Evolutionary conservation across 2,797 vertebrate genomes (phyloP), one percentile per base, ranked within the genome.

Genomic region (Podarcis siculus): DNA sequence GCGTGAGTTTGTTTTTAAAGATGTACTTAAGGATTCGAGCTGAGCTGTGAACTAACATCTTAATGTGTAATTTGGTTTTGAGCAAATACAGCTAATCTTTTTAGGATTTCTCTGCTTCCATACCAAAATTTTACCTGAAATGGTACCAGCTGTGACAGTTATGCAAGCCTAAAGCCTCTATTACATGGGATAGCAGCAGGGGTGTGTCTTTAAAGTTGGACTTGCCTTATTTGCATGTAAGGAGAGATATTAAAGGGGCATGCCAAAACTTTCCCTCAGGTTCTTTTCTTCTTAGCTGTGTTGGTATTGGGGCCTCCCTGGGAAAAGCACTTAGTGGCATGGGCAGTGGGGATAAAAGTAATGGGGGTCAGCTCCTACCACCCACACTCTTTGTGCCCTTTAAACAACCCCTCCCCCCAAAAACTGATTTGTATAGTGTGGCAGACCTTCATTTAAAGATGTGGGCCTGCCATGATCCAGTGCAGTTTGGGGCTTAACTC

Each of bases 1-100:
- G 96, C 96, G 97, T 97, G 95, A 97, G 96, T 97, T 83, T 85
- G n/a, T 89, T 3, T 82, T 81, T 76, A 85, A 83, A 25, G 0
- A 49, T 71, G 15, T 7, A 10, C 12, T 49, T 30, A 21, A 35
- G 9, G 55, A 64, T 17, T 30, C 2, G 21, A 35, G 30, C 37
- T 37, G 55, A 79, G 17, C 37, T 49, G 67, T 82, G 39, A 75
- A 67, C 6, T 2, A 79, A 45, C 8, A 6, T 9, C 3, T 30
- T 76, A 30, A 42, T 42, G 30, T 58, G 39, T 78, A 67, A n/a
- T 72, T 81, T 89, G 19, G 17, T 15, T n/a, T 85, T 79, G 23
- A 21, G 10, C 61, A n/a, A 67, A 76, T 32, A 7, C 3, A 49
- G 32, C 12, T 1, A 37, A 25, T 10, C 6, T 0, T 17, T n/a